Conservation (phyloP, 2,113 vertebrate species). For the Scortum barcoo region DNA sequence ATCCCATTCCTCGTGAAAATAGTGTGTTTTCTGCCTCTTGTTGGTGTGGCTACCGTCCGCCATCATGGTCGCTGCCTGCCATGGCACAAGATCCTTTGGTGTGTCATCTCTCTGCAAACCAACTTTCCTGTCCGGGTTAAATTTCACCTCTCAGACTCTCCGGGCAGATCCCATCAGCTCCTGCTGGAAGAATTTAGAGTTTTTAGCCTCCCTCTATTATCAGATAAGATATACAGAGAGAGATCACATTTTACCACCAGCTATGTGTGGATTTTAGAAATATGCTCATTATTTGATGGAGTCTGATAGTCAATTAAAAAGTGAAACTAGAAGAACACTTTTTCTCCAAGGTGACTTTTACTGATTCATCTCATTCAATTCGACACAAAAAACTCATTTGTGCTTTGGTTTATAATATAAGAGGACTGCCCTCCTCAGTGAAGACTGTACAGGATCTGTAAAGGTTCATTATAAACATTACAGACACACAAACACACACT, state of each 20-base stretch:
- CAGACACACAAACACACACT: too few relatives aligned
- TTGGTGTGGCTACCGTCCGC: too few relatives aligned
- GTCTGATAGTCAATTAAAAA: neutral
- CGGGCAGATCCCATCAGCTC: neutral
- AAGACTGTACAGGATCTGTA: too few relatives aligned
- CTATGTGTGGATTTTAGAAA: neutral
- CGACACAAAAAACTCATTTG: too few relatives aligned
- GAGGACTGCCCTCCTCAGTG: too few relatives aligned
- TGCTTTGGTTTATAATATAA: too few relatives aligned
- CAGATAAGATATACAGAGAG: constrained; percentile 23
- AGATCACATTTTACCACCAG: constrained; percentile 13
- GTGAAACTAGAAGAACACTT: neutral
- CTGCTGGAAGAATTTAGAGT: neutral
- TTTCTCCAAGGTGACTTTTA: neutral
- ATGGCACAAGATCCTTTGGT: too few relatives aligned
- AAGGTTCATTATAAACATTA: too few relatives aligned
- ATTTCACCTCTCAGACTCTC: neutral
- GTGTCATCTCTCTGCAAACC: neutral
- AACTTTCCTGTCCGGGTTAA: neutral
- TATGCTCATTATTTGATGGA: neutral
- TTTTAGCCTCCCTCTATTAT: neutral
- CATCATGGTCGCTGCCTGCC: too few relatives aligned
- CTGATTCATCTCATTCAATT: neutral
- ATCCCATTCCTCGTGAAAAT: neutral
- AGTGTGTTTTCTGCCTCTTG: neutral